Percentiles rank a stretch among this genome's conserved stretches.
Evolutionary conservation across 2,888 invertebrate genomes (phyloP).

Genomic region (Melinaea menophilus): DNA sequence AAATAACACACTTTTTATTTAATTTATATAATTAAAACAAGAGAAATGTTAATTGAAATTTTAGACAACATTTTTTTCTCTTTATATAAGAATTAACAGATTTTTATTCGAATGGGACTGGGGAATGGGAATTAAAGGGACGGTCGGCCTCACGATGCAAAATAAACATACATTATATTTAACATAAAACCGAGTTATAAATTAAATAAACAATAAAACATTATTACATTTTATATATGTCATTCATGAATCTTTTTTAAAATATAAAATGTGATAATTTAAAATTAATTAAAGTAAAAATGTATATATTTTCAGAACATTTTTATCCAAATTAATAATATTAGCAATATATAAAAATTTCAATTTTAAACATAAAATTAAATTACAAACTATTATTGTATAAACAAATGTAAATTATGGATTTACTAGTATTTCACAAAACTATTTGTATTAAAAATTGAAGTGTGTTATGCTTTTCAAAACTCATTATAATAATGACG

Average conservation of each 20-base stretch:
- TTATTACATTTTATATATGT: neutral
- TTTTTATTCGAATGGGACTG: neutral
- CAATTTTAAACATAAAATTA: too few species aligned
- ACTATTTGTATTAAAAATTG: neutral
- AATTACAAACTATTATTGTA: too few species aligned
- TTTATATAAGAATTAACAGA: neutral
- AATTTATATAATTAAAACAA: neutral
- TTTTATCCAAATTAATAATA: too few species aligned
- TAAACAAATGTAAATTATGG: too few species aligned
- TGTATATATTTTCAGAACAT: too few species aligned
- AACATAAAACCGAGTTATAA: neutral
- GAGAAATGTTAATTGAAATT: slow-evolving; percentile 2
- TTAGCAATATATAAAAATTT: too few species aligned
- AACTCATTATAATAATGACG: neutral
- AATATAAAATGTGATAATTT: too few species aligned
- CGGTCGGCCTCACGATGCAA: neutral
- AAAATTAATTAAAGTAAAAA: too few species aligned
- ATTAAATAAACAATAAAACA: neutral
- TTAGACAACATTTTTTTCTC: neutral
- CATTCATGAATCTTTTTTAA: too few species aligned
- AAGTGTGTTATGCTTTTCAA: neutral
- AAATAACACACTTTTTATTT: neutral
- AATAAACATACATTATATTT: slow-evolving; percentile 1
- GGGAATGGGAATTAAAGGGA: too few species aligned
- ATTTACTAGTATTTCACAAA: neutral